A percentile compares a stretch with the other conserved stretches of the same genome.
These are phyloP conservation scores for Apeltes quadracus DNA, from an alignment of 2,113 vertebrate genomes.

Conservation along the genomic window DNA sequence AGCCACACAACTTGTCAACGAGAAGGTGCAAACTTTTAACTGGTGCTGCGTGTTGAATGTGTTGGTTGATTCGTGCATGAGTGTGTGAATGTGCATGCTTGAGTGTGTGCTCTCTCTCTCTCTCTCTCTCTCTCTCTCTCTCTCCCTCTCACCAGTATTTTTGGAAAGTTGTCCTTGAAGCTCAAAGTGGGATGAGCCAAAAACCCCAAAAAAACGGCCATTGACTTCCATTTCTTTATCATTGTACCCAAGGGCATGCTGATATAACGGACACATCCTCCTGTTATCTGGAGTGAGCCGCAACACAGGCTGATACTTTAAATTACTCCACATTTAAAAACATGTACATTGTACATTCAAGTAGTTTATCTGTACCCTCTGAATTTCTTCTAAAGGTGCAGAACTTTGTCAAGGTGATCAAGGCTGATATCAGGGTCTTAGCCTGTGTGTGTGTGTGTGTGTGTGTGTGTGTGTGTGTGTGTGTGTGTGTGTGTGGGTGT, in stretches of 20 bases:
- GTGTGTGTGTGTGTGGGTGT: background rate
- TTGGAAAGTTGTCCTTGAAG: conserved; percentile 27
- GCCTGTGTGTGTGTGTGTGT: background rate
- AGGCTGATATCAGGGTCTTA: conserved; percentile 14
- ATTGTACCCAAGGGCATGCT: conserved; percentile 56
- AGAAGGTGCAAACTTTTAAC: no score
- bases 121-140: conserved; percentile 13
- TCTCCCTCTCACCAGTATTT: conserved; percentile 36
- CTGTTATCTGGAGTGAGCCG: conserved; percentile 61
- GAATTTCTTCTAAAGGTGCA: conserved; percentile 27
- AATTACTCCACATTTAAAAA: conserved; percentile 48
- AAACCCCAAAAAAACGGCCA: conserved; percentile 45
- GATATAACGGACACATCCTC: conserved; percentile 63
- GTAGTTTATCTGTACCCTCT: conserved; percentile 49
- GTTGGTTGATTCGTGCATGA: conserved; percentile 1
- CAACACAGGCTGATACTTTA: conserved; percentile 37
- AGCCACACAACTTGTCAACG: background rate
- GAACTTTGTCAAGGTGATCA: conserved; percentile 55
- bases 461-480: no score
- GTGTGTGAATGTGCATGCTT: conserved; percentile 13
- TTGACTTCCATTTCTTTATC: conserved; percentile 58
- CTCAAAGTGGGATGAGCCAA: conserved; percentile 38
- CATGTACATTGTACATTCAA: conserved; percentile 40
- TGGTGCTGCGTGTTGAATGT: background rate
- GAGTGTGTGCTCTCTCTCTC: conserved; percentile 1